Evolutionary conservation across 2,797 vertebrate genomes (phyloP), one percentile per base, ranked within the genome.

Genomic region (Malurus leucopterus): DNA sequence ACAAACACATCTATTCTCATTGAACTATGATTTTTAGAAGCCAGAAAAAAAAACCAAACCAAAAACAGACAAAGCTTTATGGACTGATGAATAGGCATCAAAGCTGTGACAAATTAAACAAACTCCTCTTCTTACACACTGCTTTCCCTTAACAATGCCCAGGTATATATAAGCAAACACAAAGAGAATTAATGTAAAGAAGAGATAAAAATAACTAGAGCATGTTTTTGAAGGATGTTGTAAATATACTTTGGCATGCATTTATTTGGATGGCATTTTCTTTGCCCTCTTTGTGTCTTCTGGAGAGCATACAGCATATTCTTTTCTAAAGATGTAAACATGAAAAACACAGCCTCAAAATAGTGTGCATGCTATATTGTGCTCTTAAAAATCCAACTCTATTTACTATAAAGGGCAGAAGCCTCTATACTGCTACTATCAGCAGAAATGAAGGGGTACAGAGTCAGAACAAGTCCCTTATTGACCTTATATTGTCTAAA

Each of bases 401-500:
- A 69, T 62, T 22, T 79, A 59, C 34, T 86, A 12, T 51, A 86
- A 93, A 79, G 62, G 44, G 64, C 73, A 6, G 5, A 85, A 73
- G 70, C 55, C 88, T 94, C 74, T 43, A 61, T 44, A 65, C 78
- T 88, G 84, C 65, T 95, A 49, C 30, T 85, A 88, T 84, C 84
- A 91, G 77, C 88, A 94, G 89, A 86, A 84, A 71, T 83, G 61
- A 92, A 93, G 89, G 93, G 34, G 15, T 74, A 71, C 38, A 84
- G 65, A 82, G 68, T 85, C 80, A 86, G 76, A 95, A 86, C 74
- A 85, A 95, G 80, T 83, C 75, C 49, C 62, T 91, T 89, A 87
- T 44, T 65, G 8, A 85, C 83, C 88, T 94, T 94, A 26, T 78
- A 73, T 92, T 17, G 24, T 90, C 93, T 93, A 94, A 95, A 90